A percentile compares a stretch with the other conserved stretches of the same genome.
phyloP scores from a whole-genome alignment of 2,113 vertebrate species.

The Tupaia tana region DNA sequence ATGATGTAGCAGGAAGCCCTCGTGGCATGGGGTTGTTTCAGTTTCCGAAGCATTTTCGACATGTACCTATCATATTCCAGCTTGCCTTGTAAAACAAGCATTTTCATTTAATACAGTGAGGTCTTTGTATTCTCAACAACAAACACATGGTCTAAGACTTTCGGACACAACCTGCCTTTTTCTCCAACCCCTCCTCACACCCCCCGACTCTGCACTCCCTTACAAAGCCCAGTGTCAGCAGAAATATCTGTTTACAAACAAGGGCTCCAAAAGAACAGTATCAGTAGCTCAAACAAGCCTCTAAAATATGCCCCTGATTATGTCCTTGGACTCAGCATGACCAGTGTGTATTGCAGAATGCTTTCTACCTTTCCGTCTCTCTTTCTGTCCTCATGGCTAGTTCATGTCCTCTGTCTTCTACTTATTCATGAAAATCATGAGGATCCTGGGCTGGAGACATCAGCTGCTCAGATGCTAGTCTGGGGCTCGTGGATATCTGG shows the following conservation, averaged over 20 bases:
- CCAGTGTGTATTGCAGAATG: background rate
- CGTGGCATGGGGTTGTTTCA: slow-evolving; percentile 73
- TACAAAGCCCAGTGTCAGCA: slow-evolving; percentile 65
- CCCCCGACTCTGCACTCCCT: background rate
- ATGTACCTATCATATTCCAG: slow-evolving; percentile 85
- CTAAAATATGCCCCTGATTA: background rate
- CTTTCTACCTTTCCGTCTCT: slow-evolving; percentile 53
- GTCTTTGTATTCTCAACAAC: slow-evolving; percentile 86
- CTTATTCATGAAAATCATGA: slow-evolving; percentile 39
- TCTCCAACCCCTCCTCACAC: slow-evolving; percentile 46
- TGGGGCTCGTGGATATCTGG: background rate
- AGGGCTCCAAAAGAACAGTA: slow-evolving; percentile 71
- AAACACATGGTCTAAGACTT: slow-evolving; percentile 79
- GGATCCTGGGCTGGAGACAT: background rate
- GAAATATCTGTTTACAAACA: slow-evolving; percentile 87
- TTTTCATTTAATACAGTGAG: slow-evolving; percentile 81
- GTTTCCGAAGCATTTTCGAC: slow-evolving; percentile 81
- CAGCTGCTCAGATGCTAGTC: background rate
- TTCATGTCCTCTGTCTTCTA: slow-evolving; percentile 42
- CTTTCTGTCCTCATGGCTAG: slow-evolving; percentile 16
- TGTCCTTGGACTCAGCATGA: background rate
- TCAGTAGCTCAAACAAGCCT: slow-evolving; percentile 58
- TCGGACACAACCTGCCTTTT: slow-evolving; percentile 73
- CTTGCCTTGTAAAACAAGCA: slow-evolving; percentile 80
- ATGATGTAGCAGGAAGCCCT: slow-evolving; percentile 78